A percentile compares a stretch with the other conserved stretches of the same genome.
Conservation (phyloP, 1,140 invertebrate species). For the Asobara japonica region DNA sequence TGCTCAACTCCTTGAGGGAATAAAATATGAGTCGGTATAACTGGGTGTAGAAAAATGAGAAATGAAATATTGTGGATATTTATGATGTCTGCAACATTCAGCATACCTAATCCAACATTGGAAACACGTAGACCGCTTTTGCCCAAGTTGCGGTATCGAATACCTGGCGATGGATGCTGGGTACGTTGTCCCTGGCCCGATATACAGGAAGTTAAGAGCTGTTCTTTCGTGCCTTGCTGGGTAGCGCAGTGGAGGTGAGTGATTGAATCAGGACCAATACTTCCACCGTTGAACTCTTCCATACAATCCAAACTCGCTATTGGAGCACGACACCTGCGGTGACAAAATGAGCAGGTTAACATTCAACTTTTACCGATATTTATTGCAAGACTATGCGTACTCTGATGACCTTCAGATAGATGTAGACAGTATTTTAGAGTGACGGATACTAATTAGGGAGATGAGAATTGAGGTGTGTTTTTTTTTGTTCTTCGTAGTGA, state of each 20-base stretch:
- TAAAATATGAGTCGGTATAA: conserved; percentile 13
- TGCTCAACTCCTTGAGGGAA: neutral
- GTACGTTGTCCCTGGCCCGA: conserved; percentile 61
- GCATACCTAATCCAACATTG: conserved; percentile 86
- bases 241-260: conserved; percentile 60
- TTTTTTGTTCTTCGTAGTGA: too few species aligned
- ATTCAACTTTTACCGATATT: too few species aligned
- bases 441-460: too few species aligned
- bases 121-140: conserved; percentile 93
- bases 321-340: conserved; percentile 82
- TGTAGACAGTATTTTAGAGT: too few species aligned
- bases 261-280: conserved; percentile 56
- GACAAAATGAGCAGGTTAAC: neutral
- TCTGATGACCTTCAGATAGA: too few species aligned
- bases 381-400: too few species aligned
- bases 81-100: conserved; percentile 39
- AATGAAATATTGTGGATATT: neutral
- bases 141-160: conserved; percentile 90
- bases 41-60: neutral
- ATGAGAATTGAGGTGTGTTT: too few species aligned
- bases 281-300: conserved; percentile 85
- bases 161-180: conserved; percentile 74
- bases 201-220: conserved; percentile 63
- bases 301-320: conserved; percentile 92
- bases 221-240: conserved; percentile 63